These are phyloP conservation scores for Pocillopora verrucosa DNA, from an alignment of 64 coral and sea anemone genomes.

Conservation along the genomic window DNA sequence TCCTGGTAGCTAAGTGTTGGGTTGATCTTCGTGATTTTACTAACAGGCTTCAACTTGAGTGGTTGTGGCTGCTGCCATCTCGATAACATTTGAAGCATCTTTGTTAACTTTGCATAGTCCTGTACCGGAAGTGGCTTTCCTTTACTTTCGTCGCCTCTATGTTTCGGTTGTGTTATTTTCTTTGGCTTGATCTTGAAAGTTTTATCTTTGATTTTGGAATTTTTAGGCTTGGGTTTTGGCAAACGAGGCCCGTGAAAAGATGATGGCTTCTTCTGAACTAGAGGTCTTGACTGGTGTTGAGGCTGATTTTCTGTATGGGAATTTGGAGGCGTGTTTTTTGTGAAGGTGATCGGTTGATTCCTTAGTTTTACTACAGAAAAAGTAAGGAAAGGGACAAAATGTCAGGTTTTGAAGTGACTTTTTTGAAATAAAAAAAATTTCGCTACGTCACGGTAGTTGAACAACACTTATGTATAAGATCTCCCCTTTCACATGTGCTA, in stretches of 20 bases:
- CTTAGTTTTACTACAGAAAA: background rate
- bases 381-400: background rate
- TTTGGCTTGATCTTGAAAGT: background rate
- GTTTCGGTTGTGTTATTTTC: background rate
- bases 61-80: slow-evolving; percentile 23
- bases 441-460: too few relatives aligned
- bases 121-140: background rate
- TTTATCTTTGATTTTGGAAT: slow-evolving; percentile 1
- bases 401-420: too few relatives aligned
- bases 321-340: background rate
- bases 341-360: slow-evolving; percentile 24
- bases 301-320: background rate
- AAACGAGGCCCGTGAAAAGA: background rate
- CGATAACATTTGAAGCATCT: slow-evolving; percentile 28
- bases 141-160: background rate
- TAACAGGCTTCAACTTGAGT: background rate
- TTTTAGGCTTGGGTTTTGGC: background rate
- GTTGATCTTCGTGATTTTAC: background rate
- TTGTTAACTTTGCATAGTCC: slow-evolving; percentile 19
- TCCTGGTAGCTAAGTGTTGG: slow-evolving; percentile 18
- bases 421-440: too few relatives aligned
- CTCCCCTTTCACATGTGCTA: too few relatives aligned
- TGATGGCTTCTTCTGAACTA: background rate
- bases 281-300: background rate
- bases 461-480: too few relatives aligned